Conservation (phyloP, 2,113 vertebrate genomes). For the Pampusana beccarii region DNA sequence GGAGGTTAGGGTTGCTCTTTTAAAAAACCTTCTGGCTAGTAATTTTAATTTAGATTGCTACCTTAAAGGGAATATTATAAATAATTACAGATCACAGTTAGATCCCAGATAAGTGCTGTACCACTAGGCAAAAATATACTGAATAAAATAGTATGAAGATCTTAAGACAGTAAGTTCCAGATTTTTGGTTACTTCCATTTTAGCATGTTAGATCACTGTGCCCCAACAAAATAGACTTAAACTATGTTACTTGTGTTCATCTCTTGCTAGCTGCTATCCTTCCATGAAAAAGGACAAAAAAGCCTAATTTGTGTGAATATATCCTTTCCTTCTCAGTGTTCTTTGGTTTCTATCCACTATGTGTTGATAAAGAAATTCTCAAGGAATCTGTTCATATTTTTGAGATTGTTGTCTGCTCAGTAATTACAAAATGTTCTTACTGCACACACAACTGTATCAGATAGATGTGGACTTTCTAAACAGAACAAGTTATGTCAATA, state of each 20-base stretch:
- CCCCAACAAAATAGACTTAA: neutral
- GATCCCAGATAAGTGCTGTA: constrained; percentile 33
- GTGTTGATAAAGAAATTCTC: neutral
- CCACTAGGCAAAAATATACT: constrained; percentile 29
- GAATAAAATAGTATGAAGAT: constrained; percentile 14
- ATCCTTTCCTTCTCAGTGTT: neutral
- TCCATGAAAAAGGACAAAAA: neutral
- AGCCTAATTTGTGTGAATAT: neutral
- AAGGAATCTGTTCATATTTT: neutral
- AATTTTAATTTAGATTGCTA: constrained; percentile 64
- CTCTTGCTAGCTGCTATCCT: neutral
- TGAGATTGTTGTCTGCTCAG: neutral
- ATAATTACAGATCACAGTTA: constrained; percentile 63
- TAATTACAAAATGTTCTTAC: neutral
- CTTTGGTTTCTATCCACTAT: neutral
- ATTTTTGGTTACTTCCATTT: constrained; percentile 4
- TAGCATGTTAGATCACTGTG: neutral
- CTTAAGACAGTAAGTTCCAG: neutral
- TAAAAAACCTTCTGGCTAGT: constrained; percentile 51
- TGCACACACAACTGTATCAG: neutral
- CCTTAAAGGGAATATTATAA: constrained; percentile 63
- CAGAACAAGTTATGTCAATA: neutral
- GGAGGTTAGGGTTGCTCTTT: neutral
- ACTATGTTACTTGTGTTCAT: neutral
- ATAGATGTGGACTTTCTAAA: neutral